A percentile compares a stretch with the other conserved stretches of the same genome.
phyloP scores from a whole-genome alignment of 2,797 vertebrate genomes.

The Chaetophractus vellerosus region DNA sequence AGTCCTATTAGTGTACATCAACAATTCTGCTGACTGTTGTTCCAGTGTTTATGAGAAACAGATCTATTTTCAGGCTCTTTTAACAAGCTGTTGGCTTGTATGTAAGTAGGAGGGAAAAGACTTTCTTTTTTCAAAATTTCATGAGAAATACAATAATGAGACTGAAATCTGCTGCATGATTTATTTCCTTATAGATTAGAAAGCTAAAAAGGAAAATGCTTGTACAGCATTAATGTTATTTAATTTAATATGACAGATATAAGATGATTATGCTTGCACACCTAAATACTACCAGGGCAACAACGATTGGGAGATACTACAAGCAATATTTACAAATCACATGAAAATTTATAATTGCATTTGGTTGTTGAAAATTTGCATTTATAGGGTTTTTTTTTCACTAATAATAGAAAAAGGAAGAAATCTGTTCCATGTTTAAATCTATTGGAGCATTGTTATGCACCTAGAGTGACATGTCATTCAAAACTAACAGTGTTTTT shows the following conservation, averaged over 20 bases:
- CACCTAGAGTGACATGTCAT: slow-evolving; percentile 39
- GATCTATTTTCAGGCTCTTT: slow-evolving; percentile 89
- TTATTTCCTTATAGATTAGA: slow-evolving; percentile 28
- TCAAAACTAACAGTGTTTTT: slow-evolving; percentile 75
- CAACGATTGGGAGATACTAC: not conserved
- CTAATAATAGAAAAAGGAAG: slow-evolving; percentile 76
- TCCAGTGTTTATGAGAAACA: slow-evolving; percentile 87
- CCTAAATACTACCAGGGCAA: not conserved
- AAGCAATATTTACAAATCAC: slow-evolving; percentile 1
- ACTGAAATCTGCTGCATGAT: slow-evolving; percentile 41
- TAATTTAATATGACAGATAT: slow-evolving; percentile 36
- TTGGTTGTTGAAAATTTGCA: slow-evolving; percentile 40
- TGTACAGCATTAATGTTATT: not conserved
- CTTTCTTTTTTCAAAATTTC: slow-evolving; percentile 78
- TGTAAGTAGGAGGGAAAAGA: slow-evolving; percentile 84
- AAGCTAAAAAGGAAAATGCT: slow-evolving; percentile 39
- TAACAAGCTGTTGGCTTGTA: slow-evolving; percentile 87
- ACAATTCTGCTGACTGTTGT: slow-evolving; percentile 81
- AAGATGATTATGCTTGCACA: slow-evolving; percentile 25
- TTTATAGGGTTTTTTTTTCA: not conserved
- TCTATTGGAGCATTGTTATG: slow-evolving; percentile 11
- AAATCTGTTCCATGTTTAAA: slow-evolving; percentile 22
- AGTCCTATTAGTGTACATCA: slow-evolving; percentile 82
- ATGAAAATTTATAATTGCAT: slow-evolving; percentile 25
- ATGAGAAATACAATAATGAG: slow-evolving; percentile 82